Conservation (phyloP, 1,140 invertebrate genomes). For the Drosophila bifasciata region DNA sequence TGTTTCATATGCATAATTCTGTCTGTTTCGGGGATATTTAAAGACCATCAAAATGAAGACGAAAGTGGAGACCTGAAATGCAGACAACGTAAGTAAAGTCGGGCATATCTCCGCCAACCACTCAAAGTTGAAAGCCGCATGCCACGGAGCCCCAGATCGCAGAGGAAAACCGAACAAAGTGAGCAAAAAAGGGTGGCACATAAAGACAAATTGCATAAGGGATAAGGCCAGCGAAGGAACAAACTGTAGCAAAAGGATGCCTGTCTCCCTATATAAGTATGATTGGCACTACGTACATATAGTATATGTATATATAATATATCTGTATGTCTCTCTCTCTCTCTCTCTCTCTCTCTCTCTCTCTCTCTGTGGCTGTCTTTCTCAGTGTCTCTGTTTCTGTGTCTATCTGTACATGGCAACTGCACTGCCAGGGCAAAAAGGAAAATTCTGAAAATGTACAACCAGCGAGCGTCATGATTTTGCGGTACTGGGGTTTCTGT, state of each 20-base stretch:
- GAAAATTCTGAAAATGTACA: slow-evolving; percentile 55
- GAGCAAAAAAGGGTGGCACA: slow-evolving; percentile 39
- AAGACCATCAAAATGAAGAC: slow-evolving; percentile 57
- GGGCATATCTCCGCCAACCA: slow-evolving; percentile 59
- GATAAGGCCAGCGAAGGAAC: slow-evolving; percentile 16
- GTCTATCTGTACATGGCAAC: neutral
- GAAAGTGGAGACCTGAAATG: no score
- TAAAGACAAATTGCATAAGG: slow-evolving; percentile 69
- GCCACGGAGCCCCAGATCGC: slow-evolving; percentile 6
- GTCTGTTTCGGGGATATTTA: slow-evolving; percentile 44
- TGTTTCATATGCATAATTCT: no score
- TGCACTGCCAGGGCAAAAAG: slow-evolving; percentile 10
- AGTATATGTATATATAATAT: no score
- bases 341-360: neutral
- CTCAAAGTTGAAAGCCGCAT: slow-evolving; percentile 33
- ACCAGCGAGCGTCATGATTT: slow-evolving; percentile 48
- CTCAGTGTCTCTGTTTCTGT: neutral
- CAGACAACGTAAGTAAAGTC: slow-evolving; percentile 33
- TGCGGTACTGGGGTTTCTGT: neutral
- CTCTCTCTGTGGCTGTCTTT: neutral
- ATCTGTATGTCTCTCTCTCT: no score
- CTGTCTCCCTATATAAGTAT: no score
- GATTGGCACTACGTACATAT: no score
- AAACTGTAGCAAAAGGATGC: no score
- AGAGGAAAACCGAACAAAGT: slow-evolving; percentile 29